Evolutionary conservation across 2,797 vertebrate genomes (phyloP).

Genomic region (Anisognathus igniventris): DNA sequence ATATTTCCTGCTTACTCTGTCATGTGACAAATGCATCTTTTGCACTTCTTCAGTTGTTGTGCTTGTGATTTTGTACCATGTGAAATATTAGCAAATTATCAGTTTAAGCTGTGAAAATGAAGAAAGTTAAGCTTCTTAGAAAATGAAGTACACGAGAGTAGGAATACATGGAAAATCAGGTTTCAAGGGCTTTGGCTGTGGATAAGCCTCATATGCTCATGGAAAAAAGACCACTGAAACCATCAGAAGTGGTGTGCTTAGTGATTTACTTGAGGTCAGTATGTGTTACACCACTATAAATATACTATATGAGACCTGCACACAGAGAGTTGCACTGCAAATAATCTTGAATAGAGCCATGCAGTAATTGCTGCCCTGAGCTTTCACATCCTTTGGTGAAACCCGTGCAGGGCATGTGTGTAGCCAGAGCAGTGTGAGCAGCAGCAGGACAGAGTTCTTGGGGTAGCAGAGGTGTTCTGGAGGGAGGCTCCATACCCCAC

Average conservation of each 20-base stretch:
- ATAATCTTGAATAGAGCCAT: not conserved
- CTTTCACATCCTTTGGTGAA: not conserved
- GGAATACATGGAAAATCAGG: not conserved
- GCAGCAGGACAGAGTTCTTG: not conserved
- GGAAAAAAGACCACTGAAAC: not conserved
- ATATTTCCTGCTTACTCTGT: not conserved
- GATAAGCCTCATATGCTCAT: not conserved
- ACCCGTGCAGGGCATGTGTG: not conserved
- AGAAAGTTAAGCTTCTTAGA: not conserved
- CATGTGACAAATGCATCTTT: not conserved
- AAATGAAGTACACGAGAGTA: not conserved
- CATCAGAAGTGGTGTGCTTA: not conserved
- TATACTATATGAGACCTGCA: not conserved
- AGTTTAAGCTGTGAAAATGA: not conserved
- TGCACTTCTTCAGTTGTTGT: not conserved
- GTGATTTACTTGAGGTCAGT: not conserved
- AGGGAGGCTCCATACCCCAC: fast-evolving
- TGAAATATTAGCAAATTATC: not conserved
- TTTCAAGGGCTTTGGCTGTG: not conserved
- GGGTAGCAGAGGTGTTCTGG: not conserved
- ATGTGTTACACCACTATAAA: not conserved
- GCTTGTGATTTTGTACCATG: not conserved
- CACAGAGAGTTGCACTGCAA: fast-evolving
- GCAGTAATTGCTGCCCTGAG: not conserved
- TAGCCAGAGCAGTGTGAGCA: not conserved